Evolutionary conservation across 1,140 invertebrate genomes (phyloP), one percentile per base, ranked within the genome.

Genomic region (Anastrepha obliqua): DNA sequence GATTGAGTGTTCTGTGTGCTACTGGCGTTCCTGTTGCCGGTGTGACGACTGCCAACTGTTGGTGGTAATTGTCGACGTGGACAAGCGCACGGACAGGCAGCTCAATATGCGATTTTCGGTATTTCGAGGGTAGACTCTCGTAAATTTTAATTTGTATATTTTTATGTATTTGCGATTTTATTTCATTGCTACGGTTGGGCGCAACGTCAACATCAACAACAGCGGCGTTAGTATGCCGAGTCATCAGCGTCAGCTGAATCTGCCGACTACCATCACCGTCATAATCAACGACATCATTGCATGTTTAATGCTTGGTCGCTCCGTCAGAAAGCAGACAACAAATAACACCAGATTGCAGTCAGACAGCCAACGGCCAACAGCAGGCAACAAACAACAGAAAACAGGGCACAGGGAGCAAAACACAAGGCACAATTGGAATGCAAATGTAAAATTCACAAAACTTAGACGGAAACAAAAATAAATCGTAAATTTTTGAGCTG

Each of bases 1-100:
- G 88, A 86, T 85, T 58, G 74, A 29, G 42, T 81, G 20, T 29
- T 81, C 74, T 20, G n/a, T 20, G 47, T 81, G 74, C n/a, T 7
- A 58, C 9, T 29, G 42, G 47, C 17, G 47, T 81, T 55, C 44
- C 47, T 62, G 74, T 47, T 62, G 60, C 15, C n/a, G 60, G 13
- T 62, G 15, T 62, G 60, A 62, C 60, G 60, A 62, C 60, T 62
- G 60, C 11, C 11, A 55, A 55, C 42, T 74, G 29, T 58, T 74
- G 47, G n/a, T 81, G n/a, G 47, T 81, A 81, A 81, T 81, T 81
- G 74, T 51, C 47, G n/a, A 47, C 15, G 55, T 81, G 17, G 47
- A 74, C 11, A 29, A 17, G 29, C 70, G 70, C 42, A 47, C 42
- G 42, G 39, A 47, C 64, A 65, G 44, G 2, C 2, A 13, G 47